phyloP scores from a whole-genome alignment of 2,113 vertebrate genomes.

The Orientallactaga bullata region DNA sequence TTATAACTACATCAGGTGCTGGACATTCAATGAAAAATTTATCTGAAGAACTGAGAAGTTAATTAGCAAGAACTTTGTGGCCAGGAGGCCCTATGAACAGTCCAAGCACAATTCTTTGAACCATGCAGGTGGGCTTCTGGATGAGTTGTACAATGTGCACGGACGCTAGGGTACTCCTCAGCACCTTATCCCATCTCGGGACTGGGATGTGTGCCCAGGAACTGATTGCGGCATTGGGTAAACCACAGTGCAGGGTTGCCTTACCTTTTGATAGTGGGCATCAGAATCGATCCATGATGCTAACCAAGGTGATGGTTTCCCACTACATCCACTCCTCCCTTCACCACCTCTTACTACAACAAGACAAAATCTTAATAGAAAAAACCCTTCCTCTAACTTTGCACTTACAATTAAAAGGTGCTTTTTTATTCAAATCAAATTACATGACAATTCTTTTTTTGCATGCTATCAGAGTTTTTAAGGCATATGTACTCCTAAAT shows the following conservation, averaged over 20 bases:
- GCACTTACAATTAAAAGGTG: background rate
- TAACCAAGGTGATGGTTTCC: constrained; percentile 78
- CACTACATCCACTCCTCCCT: background rate
- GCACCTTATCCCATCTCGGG: constrained; percentile 96
- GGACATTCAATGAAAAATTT: background rate
- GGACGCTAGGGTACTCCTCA: constrained; percentile 96
- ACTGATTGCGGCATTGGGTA: constrained; percentile 96
- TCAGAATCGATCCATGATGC: constrained; percentile 97
- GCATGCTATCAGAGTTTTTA: constrained; percentile 15
- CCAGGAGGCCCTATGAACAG: constrained; percentile 94
- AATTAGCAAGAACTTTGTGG: constrained; percentile 92
- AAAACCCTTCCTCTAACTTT: background rate
- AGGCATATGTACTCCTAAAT: background rate
- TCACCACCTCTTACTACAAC: constrained; percentile 25
- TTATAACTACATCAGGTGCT: background rate
- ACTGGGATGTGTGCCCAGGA: constrained; percentile 97
- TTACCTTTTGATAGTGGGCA: constrained; percentile 88
- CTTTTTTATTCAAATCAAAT: constrained; percentile 23
- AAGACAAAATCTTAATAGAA: background rate
- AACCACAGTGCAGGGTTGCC: constrained; percentile 97
- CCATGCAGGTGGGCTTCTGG: constrained; percentile 97
- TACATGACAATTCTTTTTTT: background rate
- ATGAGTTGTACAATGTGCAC: constrained; percentile 97
- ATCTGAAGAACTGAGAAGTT: background rate
- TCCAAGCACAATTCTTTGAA: constrained; percentile 95